phyloP scores from a whole-genome alignment of 1,140 invertebrate species.

The Temnothorax nylanderi region DNA sequence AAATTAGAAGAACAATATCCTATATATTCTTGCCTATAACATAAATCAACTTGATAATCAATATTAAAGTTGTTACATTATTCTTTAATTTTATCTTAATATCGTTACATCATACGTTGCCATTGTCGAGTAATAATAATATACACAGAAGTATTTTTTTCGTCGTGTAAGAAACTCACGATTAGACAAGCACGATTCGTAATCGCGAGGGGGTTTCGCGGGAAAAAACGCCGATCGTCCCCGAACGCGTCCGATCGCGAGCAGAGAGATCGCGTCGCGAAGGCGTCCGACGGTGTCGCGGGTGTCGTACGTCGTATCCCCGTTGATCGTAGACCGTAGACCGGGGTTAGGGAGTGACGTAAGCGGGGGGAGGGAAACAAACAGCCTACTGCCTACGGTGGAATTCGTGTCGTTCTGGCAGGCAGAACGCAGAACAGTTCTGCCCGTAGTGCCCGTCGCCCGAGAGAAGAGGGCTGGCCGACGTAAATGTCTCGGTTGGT shows the following conservation, averaged over 20 bases:
- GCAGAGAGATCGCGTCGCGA: not conserved
- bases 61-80: not conserved
- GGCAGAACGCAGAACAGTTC: too few species aligned
- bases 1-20: not conserved
- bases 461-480: not conserved
- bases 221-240: constrained; percentile 2
- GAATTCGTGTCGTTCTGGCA: not conserved
- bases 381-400: not conserved
- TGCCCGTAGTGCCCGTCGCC: too few species aligned
- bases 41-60: not conserved
- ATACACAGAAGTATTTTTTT: not conserved
- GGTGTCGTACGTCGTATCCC: too few species aligned
- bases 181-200: not conserved
- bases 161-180: not conserved
- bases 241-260: constrained; percentile 17
- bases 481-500: constrained; percentile 9
- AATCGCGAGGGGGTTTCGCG: not conserved
- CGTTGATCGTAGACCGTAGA: not conserved
- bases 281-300: not conserved
- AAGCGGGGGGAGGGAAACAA: constrained; percentile 6
- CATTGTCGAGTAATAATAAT: not conserved
- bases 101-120: not conserved
- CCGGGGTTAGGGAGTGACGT: constrained; percentile 40
- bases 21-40: too few species aligned
- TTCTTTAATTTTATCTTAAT: not conserved